Evolutionary conservation across 1,140 invertebrate species (phyloP).

Genomic region (Papilio polytes): DNA sequence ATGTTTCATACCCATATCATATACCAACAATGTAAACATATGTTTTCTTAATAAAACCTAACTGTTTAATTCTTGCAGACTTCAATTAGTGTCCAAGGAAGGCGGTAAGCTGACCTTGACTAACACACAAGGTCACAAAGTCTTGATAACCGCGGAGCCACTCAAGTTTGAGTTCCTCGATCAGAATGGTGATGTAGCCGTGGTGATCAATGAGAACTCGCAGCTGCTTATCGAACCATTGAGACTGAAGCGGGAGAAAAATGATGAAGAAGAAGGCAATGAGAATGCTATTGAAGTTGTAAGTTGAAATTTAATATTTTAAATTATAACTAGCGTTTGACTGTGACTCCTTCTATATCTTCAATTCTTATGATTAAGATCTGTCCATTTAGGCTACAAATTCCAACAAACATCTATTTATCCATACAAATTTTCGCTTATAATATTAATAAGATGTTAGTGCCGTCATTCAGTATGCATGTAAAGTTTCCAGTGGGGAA

Average conservation of each 20-base stretch:
- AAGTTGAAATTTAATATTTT: conserved; percentile 48
- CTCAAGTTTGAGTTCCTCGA: conserved; percentile 94
- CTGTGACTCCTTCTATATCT: too few relatives aligned
- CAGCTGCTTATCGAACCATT: conserved; percentile 97
- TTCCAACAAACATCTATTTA: too few relatives aligned
- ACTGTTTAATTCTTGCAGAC: conserved; percentile 51
- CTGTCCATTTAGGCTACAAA: too few relatives aligned
- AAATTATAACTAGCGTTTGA: too few relatives aligned
- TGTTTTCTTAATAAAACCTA: background rate
- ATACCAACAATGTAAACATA: background rate
- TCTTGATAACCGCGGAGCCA: conserved; percentile 89
- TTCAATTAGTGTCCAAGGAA: conserved; percentile 67
- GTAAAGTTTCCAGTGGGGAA: too few relatives aligned
- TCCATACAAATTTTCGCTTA: too few relatives aligned
- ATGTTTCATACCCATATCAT: background rate
- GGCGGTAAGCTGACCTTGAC: conserved; percentile 82
- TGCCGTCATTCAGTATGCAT: too few relatives aligned
- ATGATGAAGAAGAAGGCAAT: conserved; percentile 62
- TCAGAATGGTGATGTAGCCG: conserved; percentile 87
- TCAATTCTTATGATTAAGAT: too few relatives aligned
- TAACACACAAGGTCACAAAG: conserved; percentile 87
- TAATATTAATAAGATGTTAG: too few relatives aligned
- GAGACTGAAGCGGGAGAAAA: conserved; percentile 85
- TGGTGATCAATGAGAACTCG: conserved; percentile 94
- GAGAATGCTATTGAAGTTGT: conserved; percentile 60